Evolutionary conservation across 2,113 vertebrate genomes (phyloP).

Genomic region (Sylvia atricapilla): DNA sequence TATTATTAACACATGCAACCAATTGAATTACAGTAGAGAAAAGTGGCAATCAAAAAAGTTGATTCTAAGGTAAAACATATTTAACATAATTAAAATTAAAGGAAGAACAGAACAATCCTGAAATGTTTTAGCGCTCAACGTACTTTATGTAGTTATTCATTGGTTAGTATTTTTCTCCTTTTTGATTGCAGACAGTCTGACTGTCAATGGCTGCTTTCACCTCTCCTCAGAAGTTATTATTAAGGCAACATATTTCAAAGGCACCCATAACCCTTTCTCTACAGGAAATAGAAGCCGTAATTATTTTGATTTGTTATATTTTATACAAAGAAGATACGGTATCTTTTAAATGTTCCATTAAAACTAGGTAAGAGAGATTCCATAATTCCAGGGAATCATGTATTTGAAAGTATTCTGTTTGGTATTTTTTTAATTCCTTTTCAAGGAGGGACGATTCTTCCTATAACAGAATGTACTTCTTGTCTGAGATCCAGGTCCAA

Average conservation of each 20-base stretch:
- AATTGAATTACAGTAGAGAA: background rate
- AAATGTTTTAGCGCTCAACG: background rate
- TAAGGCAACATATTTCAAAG: background rate
- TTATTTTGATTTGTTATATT: background rate
- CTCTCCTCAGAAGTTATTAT: background rate
- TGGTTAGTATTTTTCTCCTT: background rate
- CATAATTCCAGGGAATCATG: background rate
- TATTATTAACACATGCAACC: background rate
- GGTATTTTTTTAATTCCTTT: background rate
- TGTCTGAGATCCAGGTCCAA: background rate
- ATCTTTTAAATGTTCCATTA: background rate
- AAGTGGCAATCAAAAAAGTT: background rate
- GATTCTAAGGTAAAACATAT: background rate
- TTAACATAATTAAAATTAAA: background rate
- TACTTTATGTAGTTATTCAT: background rate
- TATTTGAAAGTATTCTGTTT: background rate
- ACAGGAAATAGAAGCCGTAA: background rate
- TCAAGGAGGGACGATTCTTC: background rate
- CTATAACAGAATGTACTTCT: background rate
- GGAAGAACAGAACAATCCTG: background rate
- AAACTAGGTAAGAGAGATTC: background rate
- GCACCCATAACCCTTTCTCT: background rate
- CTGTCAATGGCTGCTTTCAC: background rate
- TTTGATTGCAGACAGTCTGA: background rate
- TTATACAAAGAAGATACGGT: background rate